phyloP scores from a whole-genome alignment of 2,888 invertebrate genomes.

The Drosophila aldrichi region DNA sequence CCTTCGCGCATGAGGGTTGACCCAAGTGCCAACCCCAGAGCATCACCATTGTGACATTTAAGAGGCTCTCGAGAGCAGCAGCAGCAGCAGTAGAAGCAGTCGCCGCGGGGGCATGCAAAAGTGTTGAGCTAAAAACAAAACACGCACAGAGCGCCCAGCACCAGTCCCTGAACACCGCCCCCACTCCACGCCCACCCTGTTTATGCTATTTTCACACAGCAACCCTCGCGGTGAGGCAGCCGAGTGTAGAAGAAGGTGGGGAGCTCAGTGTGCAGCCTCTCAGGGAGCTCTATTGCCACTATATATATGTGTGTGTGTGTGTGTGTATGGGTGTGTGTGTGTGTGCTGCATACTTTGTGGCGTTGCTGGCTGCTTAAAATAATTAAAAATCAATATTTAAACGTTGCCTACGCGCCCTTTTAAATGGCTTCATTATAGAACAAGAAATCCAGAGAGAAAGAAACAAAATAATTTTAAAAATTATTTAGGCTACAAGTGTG shows the following conservation, averaged over 20 bases:
- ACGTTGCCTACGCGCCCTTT: conserved; percentile 49
- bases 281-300: conserved; percentile 30
- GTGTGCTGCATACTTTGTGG: conserved; percentile 73
- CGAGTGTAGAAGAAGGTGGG: conserved; percentile 54
- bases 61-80: conserved; percentile 69
- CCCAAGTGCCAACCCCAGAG: conserved; percentile 66
- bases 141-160: conserved; percentile 52
- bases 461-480: background rate
- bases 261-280: conserved; percentile 57
- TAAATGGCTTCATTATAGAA: conserved; percentile 27
- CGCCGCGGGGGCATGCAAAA: conserved; percentile 33
- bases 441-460: background rate
- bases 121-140: conserved; percentile 78
- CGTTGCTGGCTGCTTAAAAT: conserved; percentile 71
- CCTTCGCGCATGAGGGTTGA: conserved; percentile 50
- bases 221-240: conserved; percentile 68
- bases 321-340: conserved; percentile 34
- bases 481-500: background rate
- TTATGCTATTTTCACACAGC: conserved; percentile 52
- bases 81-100: conserved; percentile 20
- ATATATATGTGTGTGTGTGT: conserved; percentile 23
- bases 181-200: background rate
- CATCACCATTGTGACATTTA: conserved; percentile 72
- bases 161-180: too few species aligned
- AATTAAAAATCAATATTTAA: conserved; percentile 79